Evolutionary conservation across 2,797 vertebrate genomes (phyloP).

Genomic region (Chelmon rostratus): DNA sequence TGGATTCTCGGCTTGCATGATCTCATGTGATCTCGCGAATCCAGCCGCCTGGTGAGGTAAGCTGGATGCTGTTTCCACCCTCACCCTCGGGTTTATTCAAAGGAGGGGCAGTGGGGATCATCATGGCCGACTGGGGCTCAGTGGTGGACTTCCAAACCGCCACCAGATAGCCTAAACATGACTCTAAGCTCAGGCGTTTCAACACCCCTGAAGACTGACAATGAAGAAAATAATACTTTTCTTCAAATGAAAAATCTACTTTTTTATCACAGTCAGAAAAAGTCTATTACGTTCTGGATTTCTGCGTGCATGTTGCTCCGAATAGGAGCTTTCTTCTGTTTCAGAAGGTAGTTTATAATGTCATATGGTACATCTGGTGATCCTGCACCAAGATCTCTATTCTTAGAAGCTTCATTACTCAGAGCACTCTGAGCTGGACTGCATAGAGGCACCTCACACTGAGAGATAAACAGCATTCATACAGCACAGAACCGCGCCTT

Average conservation of each 20-base stretch:
- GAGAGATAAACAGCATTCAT: constrained; percentile 1
- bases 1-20: background rate
- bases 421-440: constrained; percentile 2
- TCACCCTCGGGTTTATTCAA: background rate
- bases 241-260: background rate
- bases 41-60: background rate
- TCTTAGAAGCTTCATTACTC: constrained; percentile 55
- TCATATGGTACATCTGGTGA: constrained; percentile 33
- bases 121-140: background rate
- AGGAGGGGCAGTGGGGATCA: background rate
- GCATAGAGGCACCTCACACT: constrained; percentile 9
- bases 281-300: background rate
- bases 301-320: no score
- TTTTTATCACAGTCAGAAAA: background rate
- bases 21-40: background rate
- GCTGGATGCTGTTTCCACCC: constrained; percentile 1
- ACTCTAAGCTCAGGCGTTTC: background rate
- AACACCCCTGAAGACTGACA: background rate
- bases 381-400: constrained; percentile 52
- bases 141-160: background rate
- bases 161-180: background rate
- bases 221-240: background rate
- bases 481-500: background rate
- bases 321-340: background rate
- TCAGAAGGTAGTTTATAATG: constrained; percentile 23